phyloP scores from a whole-genome alignment of 2,113 vertebrate species.

The Holacanthus passer region DNA sequence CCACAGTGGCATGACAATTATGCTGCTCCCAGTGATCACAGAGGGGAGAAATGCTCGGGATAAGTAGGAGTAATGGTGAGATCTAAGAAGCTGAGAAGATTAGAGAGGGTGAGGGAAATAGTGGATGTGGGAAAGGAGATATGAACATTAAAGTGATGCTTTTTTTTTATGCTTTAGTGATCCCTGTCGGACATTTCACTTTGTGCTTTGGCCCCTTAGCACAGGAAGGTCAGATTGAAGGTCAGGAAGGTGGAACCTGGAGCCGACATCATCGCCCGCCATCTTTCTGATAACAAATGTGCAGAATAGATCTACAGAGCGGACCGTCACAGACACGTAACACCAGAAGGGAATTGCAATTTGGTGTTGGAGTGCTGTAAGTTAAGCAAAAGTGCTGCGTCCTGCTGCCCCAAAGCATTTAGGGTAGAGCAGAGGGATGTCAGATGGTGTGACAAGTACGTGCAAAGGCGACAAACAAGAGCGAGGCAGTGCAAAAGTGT shows the following conservation, averaged over 20 bases:
- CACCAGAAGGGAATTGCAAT: conserved; percentile 9
- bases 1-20: conserved; percentile 20
- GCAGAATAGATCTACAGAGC: background rate
- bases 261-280: conserved; percentile 2
- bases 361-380: conserved; percentile 1
- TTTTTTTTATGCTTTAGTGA: background rate
- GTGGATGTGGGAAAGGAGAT: conserved; percentile 17
- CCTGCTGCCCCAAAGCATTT: conserved; percentile 28
- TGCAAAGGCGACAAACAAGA: conserved; percentile 38
- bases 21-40: conserved; percentile 12
- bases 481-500: conserved; percentile 25
- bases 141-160: conserved; percentile 31
- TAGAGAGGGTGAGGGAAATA: background rate
- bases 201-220: background rate
- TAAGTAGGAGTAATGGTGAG: background rate
- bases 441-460: conserved; percentile 39
- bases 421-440: conserved; percentile 36
- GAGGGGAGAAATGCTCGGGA: background rate
- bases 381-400: conserved; percentile 7
- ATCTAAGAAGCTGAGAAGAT: conserved; percentile 21
- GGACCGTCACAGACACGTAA: background rate
- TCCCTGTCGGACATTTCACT: conserved; percentile 20
- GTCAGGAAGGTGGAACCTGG: background rate
- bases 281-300: conserved; percentile 1
- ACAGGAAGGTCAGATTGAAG: conserved; percentile 26